phyloP scores from a whole-genome alignment of 1,140 invertebrate genomes.

The Chelonus insularis region DNA sequence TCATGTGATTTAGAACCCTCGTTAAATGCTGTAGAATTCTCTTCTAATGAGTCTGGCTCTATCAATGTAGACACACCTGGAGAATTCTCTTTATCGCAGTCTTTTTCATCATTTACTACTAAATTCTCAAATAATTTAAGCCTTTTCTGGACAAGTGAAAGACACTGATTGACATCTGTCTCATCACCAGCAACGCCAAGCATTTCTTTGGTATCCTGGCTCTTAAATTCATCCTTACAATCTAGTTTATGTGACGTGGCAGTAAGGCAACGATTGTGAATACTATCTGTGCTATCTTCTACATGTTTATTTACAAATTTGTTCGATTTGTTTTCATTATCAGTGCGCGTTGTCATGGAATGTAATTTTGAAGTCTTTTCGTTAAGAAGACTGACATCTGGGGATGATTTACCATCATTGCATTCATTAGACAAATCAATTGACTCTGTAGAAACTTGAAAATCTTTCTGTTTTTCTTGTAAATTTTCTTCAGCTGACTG shows the following conservation, averaged over 20 bases:
- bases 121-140: constrained; percentile 45
- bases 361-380: constrained; percentile 22
- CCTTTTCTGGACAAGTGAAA: constrained; percentile 45
- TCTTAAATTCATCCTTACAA: constrained; percentile 24
- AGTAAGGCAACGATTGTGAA: constrained; percentile 39
- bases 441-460: constrained; percentile 37
- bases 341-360: constrained; percentile 1
- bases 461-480: constrained; percentile 14
- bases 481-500: constrained; percentile 25
- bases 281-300: constrained; percentile 18
- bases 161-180: constrained; percentile 26
- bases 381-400: not conserved
- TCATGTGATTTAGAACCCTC: too few relatives aligned
- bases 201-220: constrained; percentile 49
- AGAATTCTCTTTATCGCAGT: not conserved
- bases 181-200: constrained; percentile 24
- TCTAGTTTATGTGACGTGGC: constrained; percentile 40
- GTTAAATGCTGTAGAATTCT: too few relatives aligned
- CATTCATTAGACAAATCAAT: not conserved
- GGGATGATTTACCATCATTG: constrained; percentile 22
- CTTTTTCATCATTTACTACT: not conserved
- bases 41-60: constrained; percentile 3
- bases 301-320: constrained; percentile 12
- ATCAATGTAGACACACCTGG: not conserved
- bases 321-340: constrained; percentile 20